These are phyloP conservation scores for Bothrops jararaca DNA, from an alignment of 2,113 vertebrate genomes.

Conservation along the genomic window DNA sequence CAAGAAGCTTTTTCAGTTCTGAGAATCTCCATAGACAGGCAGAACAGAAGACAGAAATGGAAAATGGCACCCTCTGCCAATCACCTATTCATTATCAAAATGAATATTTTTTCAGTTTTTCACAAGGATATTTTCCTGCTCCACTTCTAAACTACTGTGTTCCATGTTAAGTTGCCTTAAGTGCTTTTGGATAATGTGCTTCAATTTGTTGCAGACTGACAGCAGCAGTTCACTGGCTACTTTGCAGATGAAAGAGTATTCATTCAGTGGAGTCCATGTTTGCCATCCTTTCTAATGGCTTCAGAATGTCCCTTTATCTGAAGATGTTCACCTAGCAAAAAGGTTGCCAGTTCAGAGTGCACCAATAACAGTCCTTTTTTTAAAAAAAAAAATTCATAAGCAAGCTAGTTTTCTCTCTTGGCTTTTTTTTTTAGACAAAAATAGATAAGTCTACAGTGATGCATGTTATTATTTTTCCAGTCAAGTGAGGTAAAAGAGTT, in stretches of 20 bases:
- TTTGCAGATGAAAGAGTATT: not conserved
- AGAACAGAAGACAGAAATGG: not conserved
- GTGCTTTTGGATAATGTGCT: not conserved
- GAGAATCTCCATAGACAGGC: not conserved
- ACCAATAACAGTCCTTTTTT: not conserved
- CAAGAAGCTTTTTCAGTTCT: too few relatives aligned
- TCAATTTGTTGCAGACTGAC: not conserved
- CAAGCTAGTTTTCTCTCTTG: not conserved
- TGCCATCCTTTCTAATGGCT: not conserved
- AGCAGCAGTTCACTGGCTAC: not conserved
- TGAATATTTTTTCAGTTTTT: not conserved
- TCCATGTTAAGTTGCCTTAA: not conserved
- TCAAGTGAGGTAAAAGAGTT: not conserved
- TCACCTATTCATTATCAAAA: not conserved
- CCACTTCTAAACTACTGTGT: not conserved
- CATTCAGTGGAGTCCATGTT: not conserved
- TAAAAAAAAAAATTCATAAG: not conserved
- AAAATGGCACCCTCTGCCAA: not conserved
- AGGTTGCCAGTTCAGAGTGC: not conserved
- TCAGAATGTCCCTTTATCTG: not conserved
- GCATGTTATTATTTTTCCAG: not conserved
- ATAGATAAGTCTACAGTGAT: not conserved
- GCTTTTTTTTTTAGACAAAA: not conserved
- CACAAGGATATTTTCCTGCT: not conserved
- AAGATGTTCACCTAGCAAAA: not conserved